These are phyloP conservation scores for Alloplasta piceator DNA, from an alignment of 2,888 invertebrate genomes.

Conservation along the genomic window DNA sequence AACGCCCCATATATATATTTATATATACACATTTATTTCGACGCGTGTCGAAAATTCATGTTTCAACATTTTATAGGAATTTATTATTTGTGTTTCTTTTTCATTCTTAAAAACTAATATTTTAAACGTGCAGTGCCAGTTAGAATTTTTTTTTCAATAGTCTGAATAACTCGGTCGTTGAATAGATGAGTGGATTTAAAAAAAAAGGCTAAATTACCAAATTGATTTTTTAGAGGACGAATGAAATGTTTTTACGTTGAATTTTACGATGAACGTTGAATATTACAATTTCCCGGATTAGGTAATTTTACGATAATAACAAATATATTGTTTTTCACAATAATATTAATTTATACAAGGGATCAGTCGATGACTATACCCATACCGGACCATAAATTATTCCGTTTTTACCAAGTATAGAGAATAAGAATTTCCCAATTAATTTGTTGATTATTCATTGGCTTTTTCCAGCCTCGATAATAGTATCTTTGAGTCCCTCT, in stretches of 20 bases:
- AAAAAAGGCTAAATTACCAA: too few species aligned
- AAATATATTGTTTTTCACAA: constrained; percentile 1
- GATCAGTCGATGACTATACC: constrained; percentile 38
- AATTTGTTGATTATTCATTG: constrained; percentile 29
- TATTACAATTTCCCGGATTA: too few species aligned
- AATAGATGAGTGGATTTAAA: too few species aligned
- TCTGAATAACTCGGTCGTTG: too few species aligned
- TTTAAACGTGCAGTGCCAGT: constrained; percentile 22
- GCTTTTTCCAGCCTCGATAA: constrained; percentile 9
- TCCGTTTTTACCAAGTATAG: constrained; percentile 11
- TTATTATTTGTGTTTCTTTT: neutral
- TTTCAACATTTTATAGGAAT: constrained; percentile 39
- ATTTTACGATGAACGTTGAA: too few species aligned
- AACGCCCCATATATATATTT: too few species aligned
- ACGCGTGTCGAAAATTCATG: constrained; percentile 35
- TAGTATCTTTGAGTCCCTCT: constrained; percentile 49
- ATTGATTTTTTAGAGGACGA: too few species aligned
- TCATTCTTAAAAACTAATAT: constrained; percentile 4
- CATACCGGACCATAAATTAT: constrained; percentile 10
- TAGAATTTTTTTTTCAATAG: neutral
- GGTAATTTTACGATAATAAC: neutral
- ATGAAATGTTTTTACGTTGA: too few species aligned
- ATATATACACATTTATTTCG: constrained; percentile 62
- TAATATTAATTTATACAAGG: constrained; percentile 26
- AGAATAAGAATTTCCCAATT: constrained; percentile 2